Evolutionary conservation across 2,888 invertebrate genomes (phyloP), one percentile per base, ranked within the genome.

Genomic region (Campoplex capitator): DNA sequence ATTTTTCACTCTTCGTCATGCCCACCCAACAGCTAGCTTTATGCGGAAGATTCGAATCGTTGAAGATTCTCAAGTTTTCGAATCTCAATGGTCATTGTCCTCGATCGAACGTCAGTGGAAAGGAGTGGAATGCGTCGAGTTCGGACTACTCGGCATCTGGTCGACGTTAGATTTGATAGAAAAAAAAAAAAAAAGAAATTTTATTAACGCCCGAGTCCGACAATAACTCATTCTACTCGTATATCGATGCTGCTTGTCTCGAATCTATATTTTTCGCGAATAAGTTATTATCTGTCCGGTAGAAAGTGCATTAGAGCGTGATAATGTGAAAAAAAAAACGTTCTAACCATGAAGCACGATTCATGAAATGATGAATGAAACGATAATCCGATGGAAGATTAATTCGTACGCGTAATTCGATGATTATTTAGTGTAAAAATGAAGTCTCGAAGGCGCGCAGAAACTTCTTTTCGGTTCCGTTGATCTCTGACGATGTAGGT

Each of bases 141-240:
- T 18, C 2, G 3, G 38, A 13, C 16, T 3, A 58, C 70, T 13
- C 13, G 11, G 28, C n/a, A 65, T 65, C 70, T 9, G 42, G 42
- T n/a, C 56, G 45, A 79, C 28, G 28, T 56, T 58, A 35, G 45
- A 79, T 71, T 58, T 35, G 38, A 32, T 23, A 23, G 23, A 23
- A 23, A 23, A 23, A 23, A 23, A 23, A 23, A 23, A 4, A 8
- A 51, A 18, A n/a, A 51, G 4, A 6, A 51, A n/a, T 51, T 3
- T 51, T 7, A 6, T 1, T 51, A n/a, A 51, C 6, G 16, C 18
- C 1, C 3, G 3, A 48, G 48, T 48, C 2, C 4, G 4, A 51
- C 16, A 51, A 51, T 51, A 16, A 51, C 51, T 51, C 18, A 51
- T 51, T 51, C 18, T 7, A 7, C 18, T 51, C 18, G 18, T 51